Evolutionary conservation across 2,888 invertebrate species (phyloP).

Genomic region (Scaptomyza cyrtandrae): DNA sequence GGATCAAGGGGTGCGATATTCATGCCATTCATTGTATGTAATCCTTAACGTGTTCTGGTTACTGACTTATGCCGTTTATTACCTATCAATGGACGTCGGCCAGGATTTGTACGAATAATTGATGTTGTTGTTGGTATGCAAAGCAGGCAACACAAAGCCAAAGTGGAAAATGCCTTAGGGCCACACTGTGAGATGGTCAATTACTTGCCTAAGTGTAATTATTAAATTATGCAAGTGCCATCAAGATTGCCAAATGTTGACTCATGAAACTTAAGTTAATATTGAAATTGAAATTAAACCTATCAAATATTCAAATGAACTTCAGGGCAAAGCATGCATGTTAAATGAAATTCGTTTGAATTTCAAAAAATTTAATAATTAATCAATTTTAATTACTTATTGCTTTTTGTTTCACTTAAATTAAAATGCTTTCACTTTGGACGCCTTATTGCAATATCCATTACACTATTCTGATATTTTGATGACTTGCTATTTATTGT

Average conservation of each 20-base stretch:
- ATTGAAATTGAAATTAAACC: constrained; percentile 35
- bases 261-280: constrained; percentile 22
- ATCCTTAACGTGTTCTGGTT: constrained; percentile 14
- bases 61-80: constrained; percentile 5
- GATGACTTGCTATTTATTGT: background rate
- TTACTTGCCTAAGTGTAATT: constrained; percentile 36
- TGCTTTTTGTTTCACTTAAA: background rate
- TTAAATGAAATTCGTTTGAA: background rate
- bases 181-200: constrained; percentile 24
- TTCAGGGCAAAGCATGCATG: background rate
- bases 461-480: background rate
- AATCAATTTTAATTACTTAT: background rate
- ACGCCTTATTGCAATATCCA: constrained; percentile 4
- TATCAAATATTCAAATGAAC: constrained; percentile 29
- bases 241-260: constrained; percentile 27
- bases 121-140: constrained; percentile 12
- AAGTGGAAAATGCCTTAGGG: constrained; percentile 13
- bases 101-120: constrained; percentile 31
- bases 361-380: constrained; percentile 2
- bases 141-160: constrained; percentile 3
- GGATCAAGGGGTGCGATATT: constrained; percentile 7
- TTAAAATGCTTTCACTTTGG: background rate
- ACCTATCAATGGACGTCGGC: constrained; percentile 38
- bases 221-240: constrained; percentile 31
- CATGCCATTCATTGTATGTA: constrained; percentile 37